A percentile compares a stretch with the other conserved stretches of the same genome.
These are phyloP conservation scores for Lasiommata megera DNA, from an alignment of 2,888 invertebrate genomes.

Conservation along the genomic window DNA sequence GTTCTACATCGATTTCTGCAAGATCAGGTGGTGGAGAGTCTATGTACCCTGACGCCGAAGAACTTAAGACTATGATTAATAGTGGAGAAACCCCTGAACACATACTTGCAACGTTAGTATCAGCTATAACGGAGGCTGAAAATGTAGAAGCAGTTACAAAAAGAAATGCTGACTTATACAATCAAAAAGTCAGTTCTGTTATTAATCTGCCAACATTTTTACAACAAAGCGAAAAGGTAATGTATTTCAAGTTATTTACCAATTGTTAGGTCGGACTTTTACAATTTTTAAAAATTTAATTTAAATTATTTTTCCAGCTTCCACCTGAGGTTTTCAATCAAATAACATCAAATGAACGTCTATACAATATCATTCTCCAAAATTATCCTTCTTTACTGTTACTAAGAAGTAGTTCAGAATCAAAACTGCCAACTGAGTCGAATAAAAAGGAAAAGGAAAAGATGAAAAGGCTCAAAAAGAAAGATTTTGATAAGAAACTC, in stretches of 20 bases:
- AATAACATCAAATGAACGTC: conserved; percentile 81
- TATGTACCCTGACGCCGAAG: conserved; percentile 84
- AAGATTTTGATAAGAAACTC: conserved; percentile 67
- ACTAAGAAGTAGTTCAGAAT: conserved; percentile 84
- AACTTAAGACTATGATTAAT: conserved; percentile 85
- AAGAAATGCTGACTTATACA: conserved; percentile 69
- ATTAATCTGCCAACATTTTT: conserved; percentile 91
- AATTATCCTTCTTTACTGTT: conserved; percentile 86
- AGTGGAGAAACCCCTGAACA: conserved; percentile 86
- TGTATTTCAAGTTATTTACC: not conserved
- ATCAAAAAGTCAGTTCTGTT: conserved; percentile 83
- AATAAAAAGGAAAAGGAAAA: conserved; percentile 42
- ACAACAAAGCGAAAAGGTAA: conserved; percentile 86
- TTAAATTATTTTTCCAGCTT: conserved; percentile 81
- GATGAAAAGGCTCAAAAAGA: conserved; percentile 43
- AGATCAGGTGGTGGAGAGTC: conserved; percentile 72
- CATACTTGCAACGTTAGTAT: conserved; percentile 82
- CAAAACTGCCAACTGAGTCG: conserved; percentile 73
- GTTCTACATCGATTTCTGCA: conserved; percentile 76
- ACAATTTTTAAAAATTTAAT: too few relatives aligned
- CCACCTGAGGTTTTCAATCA: conserved; percentile 87
- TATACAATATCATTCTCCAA: conserved; percentile 86
- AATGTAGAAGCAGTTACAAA: conserved; percentile 69
- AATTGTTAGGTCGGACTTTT: too few relatives aligned
- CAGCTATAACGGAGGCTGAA: conserved; percentile 79